Base-by-base conservation (phyloP, 1,140 invertebrate genomes). In the Drosophila equinoxialis region DNA sequence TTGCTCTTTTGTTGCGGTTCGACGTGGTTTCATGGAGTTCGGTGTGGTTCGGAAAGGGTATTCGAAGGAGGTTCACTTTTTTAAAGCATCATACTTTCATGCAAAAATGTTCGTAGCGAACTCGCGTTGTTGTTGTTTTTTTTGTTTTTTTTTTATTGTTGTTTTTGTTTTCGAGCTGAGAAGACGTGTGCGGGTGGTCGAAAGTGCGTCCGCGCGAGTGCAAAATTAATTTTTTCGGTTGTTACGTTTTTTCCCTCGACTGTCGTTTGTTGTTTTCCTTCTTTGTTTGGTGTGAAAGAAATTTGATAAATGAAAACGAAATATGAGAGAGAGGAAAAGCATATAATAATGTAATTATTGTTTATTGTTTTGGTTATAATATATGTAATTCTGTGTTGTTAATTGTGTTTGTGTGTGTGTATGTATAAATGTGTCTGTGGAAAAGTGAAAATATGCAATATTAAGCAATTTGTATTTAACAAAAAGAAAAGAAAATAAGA, bases 371-470 rank as follows among this genome's bases (percentile, higher is more conserved):
- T 86, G 65, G 81, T 75, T 85, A 64, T 85, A 64, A 86, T 37
- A 37, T 10, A 37, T 30, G 30, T 69, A 65, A 81, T 70, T 42
- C 48, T 59, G 69, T 59, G 69, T 58, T 51, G 48, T 13, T 14
- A 48, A 63, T 66, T 67, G 45, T 57, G 7, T 39, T n/a, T 33
- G 63, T 33, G 59, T 51, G 55, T 51, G 42, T 54, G 54, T 59
- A 14, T 23, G 59, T 1, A 23, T 54, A 48, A 54, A 13, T 23
- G 59, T n/a, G 45, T 71, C 23, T 54, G 71, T 74, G 61, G 65
- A 87, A 81, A 87, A 87, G 83, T 87, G 71, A 83, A 87, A 85
- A 85, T 82, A 68, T 81, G 61, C 81, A 84, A 84, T 84, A 86
- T 83, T 87, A 60, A 72, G 73, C 74, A 67, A 68, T 51, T 51